These are phyloP conservation scores for Protodeltote pygarga DNA, from an alignment of 2,888 invertebrate species.

Conservation along the genomic window DNA sequence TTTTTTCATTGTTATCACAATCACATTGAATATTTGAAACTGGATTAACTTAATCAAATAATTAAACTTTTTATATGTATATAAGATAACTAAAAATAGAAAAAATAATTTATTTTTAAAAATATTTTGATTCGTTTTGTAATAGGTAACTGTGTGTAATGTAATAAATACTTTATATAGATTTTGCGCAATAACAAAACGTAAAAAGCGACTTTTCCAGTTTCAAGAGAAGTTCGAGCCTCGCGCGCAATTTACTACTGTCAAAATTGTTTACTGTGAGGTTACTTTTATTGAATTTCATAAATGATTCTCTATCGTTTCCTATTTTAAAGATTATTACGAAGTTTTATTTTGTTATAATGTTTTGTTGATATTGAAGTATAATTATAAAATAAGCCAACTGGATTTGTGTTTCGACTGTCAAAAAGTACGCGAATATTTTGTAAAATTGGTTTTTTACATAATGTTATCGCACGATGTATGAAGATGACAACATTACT, in stretches of 20 bases:
- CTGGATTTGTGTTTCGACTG: slow-evolving; percentile 71
- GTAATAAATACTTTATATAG: not conserved
- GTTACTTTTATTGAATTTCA: slow-evolving; percentile 61
- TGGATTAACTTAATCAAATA: too few relatives aligned
- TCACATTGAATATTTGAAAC: too few relatives aligned
- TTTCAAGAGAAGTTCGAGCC: slow-evolving; percentile 50
- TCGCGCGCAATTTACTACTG: slow-evolving; percentile 79
- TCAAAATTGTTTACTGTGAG: slow-evolving; percentile 82
- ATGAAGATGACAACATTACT: slow-evolving; percentile 84
- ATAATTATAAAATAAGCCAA: slow-evolving; percentile 60
- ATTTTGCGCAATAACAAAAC: slow-evolving; percentile 19
- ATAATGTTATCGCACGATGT: slow-evolving; percentile 84
- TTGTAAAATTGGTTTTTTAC: slow-evolving; percentile 71
- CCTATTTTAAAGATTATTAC: slow-evolving; percentile 12
- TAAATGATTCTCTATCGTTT: slow-evolving; percentile 22
- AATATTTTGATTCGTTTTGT: too few relatives aligned
- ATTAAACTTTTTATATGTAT: too few relatives aligned
- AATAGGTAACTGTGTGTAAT: too few relatives aligned
- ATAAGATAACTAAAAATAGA: too few relatives aligned
- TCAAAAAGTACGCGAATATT: slow-evolving; percentile 83
- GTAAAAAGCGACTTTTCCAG: slow-evolving; percentile 27
- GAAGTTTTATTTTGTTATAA: slow-evolving; percentile 16
- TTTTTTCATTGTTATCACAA: too few relatives aligned
- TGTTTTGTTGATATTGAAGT: slow-evolving; percentile 22
- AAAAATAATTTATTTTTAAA: too few relatives aligned